Evolutionary conservation across 2,888 invertebrate genomes (phyloP).

Genomic region (Trichopoda pennipes): DNA sequence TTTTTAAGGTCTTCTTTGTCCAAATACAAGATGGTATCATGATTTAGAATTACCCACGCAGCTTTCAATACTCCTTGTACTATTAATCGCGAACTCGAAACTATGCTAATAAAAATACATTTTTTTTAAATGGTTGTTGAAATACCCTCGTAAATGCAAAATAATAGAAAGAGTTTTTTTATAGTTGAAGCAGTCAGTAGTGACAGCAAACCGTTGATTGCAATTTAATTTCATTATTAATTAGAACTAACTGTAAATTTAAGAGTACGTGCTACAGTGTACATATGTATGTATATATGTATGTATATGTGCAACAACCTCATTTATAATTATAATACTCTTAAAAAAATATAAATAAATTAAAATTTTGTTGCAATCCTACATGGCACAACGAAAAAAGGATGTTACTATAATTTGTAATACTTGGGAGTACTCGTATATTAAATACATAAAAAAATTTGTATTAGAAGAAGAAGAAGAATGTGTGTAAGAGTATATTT

Average conservation of each 20-base stretch:
- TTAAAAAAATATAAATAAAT: constrained; percentile 44
- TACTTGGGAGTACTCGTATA: constrained; percentile 23
- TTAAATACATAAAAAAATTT: constrained; percentile 1
- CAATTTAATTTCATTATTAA: constrained; percentile 69
- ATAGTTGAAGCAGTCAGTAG: constrained; percentile 14
- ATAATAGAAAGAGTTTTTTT: background rate
- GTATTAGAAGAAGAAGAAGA: background rate
- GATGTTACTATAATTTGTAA: constrained; percentile 61
- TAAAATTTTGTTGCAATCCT: constrained; percentile 45
- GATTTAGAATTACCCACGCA: too few species aligned
- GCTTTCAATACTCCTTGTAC: too few species aligned
- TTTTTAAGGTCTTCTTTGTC: too few species aligned
- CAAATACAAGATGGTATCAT: too few species aligned
- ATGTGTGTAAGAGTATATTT: constrained; percentile 18
- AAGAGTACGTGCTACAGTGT: constrained; percentile 19
- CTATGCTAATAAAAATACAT: too few species aligned
- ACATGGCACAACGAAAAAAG: constrained; percentile 32
- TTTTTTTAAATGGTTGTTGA: background rate
- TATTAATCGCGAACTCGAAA: too few species aligned
- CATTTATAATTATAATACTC: constrained; percentile 64
- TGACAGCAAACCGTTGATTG: constrained; percentile 61
- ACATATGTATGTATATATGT: background rate
- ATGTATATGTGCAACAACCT: constrained; percentile 53
- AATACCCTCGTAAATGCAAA: background rate
- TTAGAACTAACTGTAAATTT: constrained; percentile 57